Evolutionary conservation across 2,888 invertebrate species (phyloP), one percentile per base, ranked within the genome.

Genomic region (Plebejus melissa): DNA sequence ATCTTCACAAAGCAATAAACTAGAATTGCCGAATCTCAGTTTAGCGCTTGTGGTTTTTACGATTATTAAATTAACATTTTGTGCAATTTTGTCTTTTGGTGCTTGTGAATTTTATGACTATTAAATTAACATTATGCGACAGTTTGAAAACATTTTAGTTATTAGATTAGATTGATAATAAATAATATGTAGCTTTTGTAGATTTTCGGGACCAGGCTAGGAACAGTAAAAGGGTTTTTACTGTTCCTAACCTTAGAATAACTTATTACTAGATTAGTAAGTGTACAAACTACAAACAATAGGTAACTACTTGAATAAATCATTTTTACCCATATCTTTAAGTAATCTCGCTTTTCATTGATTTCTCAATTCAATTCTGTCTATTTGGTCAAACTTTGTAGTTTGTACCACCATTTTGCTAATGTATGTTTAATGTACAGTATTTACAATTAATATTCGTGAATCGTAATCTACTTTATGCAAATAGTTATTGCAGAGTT

Each of bases 41-140:
- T 28, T 1, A 5, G 13, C 32, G 32, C 32, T 65, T 65, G 65
- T 32, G 32, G 32, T 5, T 65, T 65, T 22, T 71, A 71, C 71
- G 71, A 71, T 71, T 71, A 71, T 41, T 71, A 71, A 71, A 22
- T 71, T 38, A 46, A 13, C 46, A 11, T 41, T 22, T 22, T 71
- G n/a, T 70, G 36, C 69, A 69, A 32, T 32, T 32, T 32, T 2
- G 46, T 13, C 36, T 13, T 69, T 69, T 54, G 54, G 54, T 54
- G 54, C 54, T 54, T 54, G 54, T 54, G 54, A 54, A 54, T 54
- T 54, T 54, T 54, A 16, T 16, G 11, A 16, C 16, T 54, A 54
- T 54, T 54, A 54, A 54, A 54, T 54, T 16, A 16, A 54, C 54
- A 54, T 54, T 16, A 16, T 54, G 4, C 16, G 4, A 54, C 16